Evolutionary conservation across 1,140 invertebrate species (phyloP), one percentile per base, ranked within the genome.

Genomic region (Camponotus vicinus): DNA sequence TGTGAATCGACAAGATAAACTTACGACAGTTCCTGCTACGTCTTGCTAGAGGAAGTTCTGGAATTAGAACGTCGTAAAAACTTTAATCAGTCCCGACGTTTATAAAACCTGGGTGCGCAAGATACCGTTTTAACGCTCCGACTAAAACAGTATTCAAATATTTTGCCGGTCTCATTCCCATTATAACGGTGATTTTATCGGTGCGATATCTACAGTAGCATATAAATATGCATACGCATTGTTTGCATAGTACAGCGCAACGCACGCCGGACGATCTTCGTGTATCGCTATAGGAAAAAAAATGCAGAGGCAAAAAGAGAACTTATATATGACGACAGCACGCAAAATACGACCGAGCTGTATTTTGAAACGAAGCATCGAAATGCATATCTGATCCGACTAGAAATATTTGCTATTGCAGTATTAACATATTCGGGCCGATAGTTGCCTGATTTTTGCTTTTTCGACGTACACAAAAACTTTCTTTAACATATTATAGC

Each of bases 201-300:
- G 34, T 13, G 15, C 82, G 73, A 76, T 57, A 59, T 13, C 42
- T 52, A 18, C 32, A 40, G 82, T 52, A 21, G 59, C 63, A 6
- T 85, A 85, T 78, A 85, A 78, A 85, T 85, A 78, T 85, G 73
- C 66, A 78, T 78, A 77, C 34, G 73, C 82, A 85, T 76, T 85
- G 82, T 85, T 85, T 78, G 82, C 73, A 85, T 85, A 66, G 73
- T 57, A 55, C 61, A 57, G 37, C 42, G 82, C 70, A 64, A 85
- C 73, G 73, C 71, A 45, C 61, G 45, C 34, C 15, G 52, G n/a
- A 55, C 73, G 82, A 67, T 85, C 61, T 85, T 85, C 45, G 34
- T 42, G 18, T 27, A 77, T 78, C 45, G 82, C 66, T 85, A 55
- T 66, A 77, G 52, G 52, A 76, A 84, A 18, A 59, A 59, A 76